Base-by-base conservation (phyloP, 2,797 vertebrate genomes). In the Crypturellus tataupa region DNA sequence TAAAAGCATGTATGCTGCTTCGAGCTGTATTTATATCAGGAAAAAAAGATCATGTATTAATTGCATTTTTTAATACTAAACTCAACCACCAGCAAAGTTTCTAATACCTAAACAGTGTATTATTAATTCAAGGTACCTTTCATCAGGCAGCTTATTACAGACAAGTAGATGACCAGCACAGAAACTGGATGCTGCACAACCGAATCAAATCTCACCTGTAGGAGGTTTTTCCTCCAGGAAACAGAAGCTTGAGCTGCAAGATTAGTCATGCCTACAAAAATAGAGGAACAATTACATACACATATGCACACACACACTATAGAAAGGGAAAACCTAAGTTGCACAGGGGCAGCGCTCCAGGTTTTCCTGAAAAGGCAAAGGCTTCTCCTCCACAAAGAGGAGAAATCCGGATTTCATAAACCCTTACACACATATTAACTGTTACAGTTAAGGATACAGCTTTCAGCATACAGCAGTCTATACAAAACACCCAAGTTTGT, bases 41-140 rank as follows among this genome's bases (percentile, higher is more conserved):
- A 46, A 70, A 27, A 10, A 19, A 69, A 76, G 64, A 21, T 6
- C 9, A 31, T 1, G 19, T 2, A 12, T 0, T 0, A 42, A 35
- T 10, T 42, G 16, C 29, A 31, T 17, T 39, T 49, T 65, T 20
- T 24, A 9, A 88, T 53, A 68, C 70, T 44, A 83, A 80, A 63
- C 39, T 75, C 73, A 78, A 44, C 11, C 58, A 64, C 18, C 73
- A 75, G 20, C 39, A 56, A 51, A 59, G 8, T 31, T 75, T 40
- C 67, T 71, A 47, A 69, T 0, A 64, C 23, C 76, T 37, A 84
- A 0, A 3, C 14, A 71, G 29, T 1, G 6, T 33, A 29, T 78
- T 25, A 80, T 56, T 27, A 89, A 60, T 64, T 89, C 44, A 15
- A 42, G 71, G 46, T 84, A 51, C 24, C 23, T 80, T 71, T 58